Evolutionary conservation across 1,140 invertebrate species (phyloP), one percentile per base, ranked within the genome.

Genomic region (Panonychus citri): DNA sequence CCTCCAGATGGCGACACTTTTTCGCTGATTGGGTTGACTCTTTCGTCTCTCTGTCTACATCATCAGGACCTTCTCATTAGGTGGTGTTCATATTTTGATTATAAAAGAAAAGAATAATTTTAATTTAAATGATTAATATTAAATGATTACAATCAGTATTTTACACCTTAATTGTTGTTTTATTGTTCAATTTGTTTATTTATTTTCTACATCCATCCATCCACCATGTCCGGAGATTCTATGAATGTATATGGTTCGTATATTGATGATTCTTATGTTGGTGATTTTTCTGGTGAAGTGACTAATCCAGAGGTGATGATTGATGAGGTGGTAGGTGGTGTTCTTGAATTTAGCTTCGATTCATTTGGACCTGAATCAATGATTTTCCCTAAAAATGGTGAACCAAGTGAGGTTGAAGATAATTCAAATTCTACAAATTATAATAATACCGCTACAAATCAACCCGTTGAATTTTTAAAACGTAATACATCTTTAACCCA

Each of bases 341-440:
- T 39, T 30, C 49, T 60, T 24, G 60, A 61, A 43, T 61, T 61
- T 40, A 56, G 59, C 19, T 61, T 61, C 46, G 60, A 61, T 25
- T 61, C 60, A 27, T 61, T 61, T 56, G 60, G 60, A n/a, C 60
- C 60, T 2, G 60, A 61, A 39, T 61, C 60, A n/a, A 53, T 61
- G 15, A 46, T 61, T 28, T 59, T 51, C 25, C 24, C 43, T 8
- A 55, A 46, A n/a, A 28, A 17, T 46, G 54, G n/a, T 5, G 26
- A 43, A 37, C 10, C 15, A 8, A 15, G 13, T 24, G 53, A 25
- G 15, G 13, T 4, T 12, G 30, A 28, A 37, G 27, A 24, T 15
- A 54, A 39, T 15, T 37, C 8, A 37, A 39, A 51, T 26, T 17
- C 17, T 24, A 1, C 15, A n/a, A n/a, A 46, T n/a, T 21, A 1